Evolutionary conservation across 2,888 invertebrate genomes (phyloP).

Genomic region (Mayetiola destructor): DNA sequence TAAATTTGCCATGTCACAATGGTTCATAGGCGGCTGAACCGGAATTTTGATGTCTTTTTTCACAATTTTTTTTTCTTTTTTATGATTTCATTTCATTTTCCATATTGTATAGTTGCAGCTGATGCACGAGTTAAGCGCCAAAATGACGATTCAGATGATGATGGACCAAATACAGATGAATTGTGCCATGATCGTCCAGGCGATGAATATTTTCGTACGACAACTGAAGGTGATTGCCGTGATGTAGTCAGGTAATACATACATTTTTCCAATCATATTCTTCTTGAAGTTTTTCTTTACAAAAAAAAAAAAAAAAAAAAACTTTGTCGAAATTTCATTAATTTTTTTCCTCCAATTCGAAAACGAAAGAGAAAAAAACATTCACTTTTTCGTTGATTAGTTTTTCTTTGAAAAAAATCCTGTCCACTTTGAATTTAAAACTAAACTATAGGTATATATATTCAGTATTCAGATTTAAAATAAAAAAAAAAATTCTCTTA

Average conservation of each 20-base stretch:
- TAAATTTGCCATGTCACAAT: no score
- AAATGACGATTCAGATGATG: constrained; percentile 47
- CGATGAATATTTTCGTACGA: constrained; percentile 81
- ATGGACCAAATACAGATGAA: constrained; percentile 57
- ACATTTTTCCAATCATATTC: not conserved
- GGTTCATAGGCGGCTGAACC: no score
- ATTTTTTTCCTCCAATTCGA: not conserved
- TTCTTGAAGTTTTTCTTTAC: no score
- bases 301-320: no score
- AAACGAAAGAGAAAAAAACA: not conserved
- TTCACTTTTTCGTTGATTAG: not conserved
- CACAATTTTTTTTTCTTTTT: not conserved
- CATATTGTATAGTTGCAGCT: constrained; percentile 37
- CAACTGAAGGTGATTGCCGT: constrained; percentile 73
- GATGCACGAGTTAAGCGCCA: constrained; percentile 46
- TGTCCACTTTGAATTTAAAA: no score
- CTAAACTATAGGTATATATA: no score
- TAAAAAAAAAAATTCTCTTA: constrained; percentile 1
- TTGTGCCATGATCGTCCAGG: constrained; percentile 76
- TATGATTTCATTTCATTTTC: constrained; percentile 7
- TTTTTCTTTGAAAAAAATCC: not conserved
- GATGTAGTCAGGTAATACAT: constrained; percentile 71
- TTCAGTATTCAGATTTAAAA: no score
- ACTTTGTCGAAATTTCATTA: not conserved
- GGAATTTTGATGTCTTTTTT: no score